These are phyloP conservation scores for Caenorhabditis zanzibari DNA, from an alignment of 2,888 invertebrate species.

Conservation along the genomic window DNA sequence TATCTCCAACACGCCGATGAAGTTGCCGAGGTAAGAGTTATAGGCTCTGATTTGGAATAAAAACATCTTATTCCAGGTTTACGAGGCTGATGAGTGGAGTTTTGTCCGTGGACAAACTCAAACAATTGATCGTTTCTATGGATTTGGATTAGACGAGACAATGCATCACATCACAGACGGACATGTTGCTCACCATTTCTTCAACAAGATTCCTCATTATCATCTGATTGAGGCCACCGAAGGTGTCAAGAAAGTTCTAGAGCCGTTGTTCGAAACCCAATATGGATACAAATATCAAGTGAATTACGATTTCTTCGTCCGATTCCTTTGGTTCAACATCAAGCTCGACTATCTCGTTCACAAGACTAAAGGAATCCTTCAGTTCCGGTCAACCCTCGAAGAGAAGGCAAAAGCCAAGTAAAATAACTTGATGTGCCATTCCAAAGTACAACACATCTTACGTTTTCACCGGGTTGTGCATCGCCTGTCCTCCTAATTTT, in stretches of 20 bases:
- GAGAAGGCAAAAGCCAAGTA: constrained; percentile 57
- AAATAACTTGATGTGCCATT: constrained; percentile 7
- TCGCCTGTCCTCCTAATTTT: constrained; percentile 29
- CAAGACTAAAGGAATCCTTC: constrained; percentile 77
- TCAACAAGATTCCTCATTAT: constrained; percentile 81
- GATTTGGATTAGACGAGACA: constrained; percentile 70
- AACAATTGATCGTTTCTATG: constrained; percentile 73
- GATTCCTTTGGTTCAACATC: constrained; percentile 78
- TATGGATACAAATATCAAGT: constrained; percentile 75
- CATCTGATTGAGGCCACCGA: constrained; percentile 80
- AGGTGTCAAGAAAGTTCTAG: constrained; percentile 71
- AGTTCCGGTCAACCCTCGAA: constrained; percentile 67
- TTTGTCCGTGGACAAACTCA: constrained; percentile 73
- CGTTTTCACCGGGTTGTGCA: constrained; percentile 50
- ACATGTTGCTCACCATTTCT: constrained; percentile 81
- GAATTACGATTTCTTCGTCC: constrained; percentile 75
- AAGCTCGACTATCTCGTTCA: constrained; percentile 79
- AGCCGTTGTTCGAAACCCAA: constrained; percentile 71
- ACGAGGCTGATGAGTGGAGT: constrained; percentile 77
- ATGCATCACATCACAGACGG: constrained; percentile 76
- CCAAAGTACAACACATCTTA: constrained; percentile 41
- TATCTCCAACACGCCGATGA: constrained; percentile 78
- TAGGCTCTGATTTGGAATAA: not conserved
- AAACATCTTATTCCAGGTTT: constrained; percentile 52
- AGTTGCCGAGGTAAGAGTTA: constrained; percentile 69